Evolutionary conservation across 2,797 vertebrate genomes (phyloP), one percentile per base, ranked within the genome.

Genomic region (Myotis myotis): DNA sequence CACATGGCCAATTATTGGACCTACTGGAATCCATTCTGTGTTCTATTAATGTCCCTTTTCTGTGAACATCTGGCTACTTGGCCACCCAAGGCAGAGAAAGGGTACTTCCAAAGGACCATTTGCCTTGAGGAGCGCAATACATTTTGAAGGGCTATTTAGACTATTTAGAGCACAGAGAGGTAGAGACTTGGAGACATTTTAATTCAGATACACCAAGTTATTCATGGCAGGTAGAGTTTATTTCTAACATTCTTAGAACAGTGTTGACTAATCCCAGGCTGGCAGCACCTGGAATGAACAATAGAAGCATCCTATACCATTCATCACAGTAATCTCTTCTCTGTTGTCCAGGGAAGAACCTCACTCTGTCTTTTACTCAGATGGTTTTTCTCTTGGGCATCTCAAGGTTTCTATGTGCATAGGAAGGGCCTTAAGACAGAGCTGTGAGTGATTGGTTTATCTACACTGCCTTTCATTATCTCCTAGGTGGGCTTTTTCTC

Each of bases 81-180:
- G 47, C 51, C 41, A 71, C n/a, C 25, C 41, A 76, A 47, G 36
- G 28, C 41, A 94, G 84, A 84, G 68, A 91, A 84, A 95, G 19
- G 53, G n/a, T 36, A 51, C 4, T 85, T 87, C 25, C 60, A 68
- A 94, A 91, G 70, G 17, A 36, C 49, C n/a, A 41, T 87, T 81
- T 84, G 23, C 36, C 28, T 36, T 83, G 6, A 51, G 74, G 57
- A 96, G 41, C 16, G 28, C 23, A 60, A 11, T 66, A 70, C 6
- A 92, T 82, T 83, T 92, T 72, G 16, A 47, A 66, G 49, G 55
- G 10, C n/a, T 76, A 57, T 93, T 96, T 84, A 89, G 62, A 93
- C 44, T 82, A 76, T 91, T 94, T 87, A 82, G 81, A 94, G 66
- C 41, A 87, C 47, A 95, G 64, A 76, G 47, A 90, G 41, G 76